Conservation (phyloP, 2,797 vertebrate genomes). For the Melanotaenia pygmaea region DNA sequence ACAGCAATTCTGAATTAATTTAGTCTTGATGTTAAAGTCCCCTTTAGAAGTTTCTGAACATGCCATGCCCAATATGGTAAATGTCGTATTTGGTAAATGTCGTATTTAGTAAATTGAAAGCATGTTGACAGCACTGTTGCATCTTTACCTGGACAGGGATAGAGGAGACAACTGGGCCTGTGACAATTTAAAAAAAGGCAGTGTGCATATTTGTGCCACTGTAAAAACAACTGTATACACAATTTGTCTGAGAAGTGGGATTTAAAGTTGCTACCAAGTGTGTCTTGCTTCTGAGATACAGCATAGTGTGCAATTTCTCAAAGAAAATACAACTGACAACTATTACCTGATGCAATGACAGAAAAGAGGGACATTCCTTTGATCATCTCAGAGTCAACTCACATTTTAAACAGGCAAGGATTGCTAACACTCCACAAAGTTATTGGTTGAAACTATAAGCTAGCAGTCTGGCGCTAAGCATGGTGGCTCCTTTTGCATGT, state of each 20-base stretch:
- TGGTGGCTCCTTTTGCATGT: constrained; percentile 59
- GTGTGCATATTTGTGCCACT: constrained; percentile 4
- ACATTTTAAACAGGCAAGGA: constrained; percentile 9
- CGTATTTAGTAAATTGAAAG: constrained; percentile 43
- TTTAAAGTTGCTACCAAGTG: constrained; percentile 5
- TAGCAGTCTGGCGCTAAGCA: constrained; percentile 11
- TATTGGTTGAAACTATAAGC: constrained; percentile 7
- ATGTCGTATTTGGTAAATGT: constrained; percentile 38
- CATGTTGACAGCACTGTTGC: constrained; percentile 28
- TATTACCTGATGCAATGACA: neutral
- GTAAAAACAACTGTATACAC: constrained; percentile 9
- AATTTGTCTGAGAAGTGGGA: constrained; percentile 1
- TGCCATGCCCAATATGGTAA: constrained; percentile 18
- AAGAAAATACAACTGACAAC: constrained; percentile 9
- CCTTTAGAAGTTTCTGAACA: constrained; percentile 23
- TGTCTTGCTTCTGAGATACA: constrained; percentile 6
- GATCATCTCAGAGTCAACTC: constrained; percentile 16
- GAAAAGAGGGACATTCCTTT: neutral
- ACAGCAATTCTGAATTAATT: constrained; percentile 42
- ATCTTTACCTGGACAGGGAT: constrained; percentile 37
- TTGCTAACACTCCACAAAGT: neutral
- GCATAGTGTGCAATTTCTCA: neutral
- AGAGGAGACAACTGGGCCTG: constrained; percentile 15
- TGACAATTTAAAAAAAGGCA: neutral
- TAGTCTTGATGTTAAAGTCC: constrained; percentile 37